A percentile compares a stretch with the other conserved stretches of the same genome.
Conservation (phyloP, 1,140 invertebrate genomes). For the Pseudomyrmex gracilis region DNA sequence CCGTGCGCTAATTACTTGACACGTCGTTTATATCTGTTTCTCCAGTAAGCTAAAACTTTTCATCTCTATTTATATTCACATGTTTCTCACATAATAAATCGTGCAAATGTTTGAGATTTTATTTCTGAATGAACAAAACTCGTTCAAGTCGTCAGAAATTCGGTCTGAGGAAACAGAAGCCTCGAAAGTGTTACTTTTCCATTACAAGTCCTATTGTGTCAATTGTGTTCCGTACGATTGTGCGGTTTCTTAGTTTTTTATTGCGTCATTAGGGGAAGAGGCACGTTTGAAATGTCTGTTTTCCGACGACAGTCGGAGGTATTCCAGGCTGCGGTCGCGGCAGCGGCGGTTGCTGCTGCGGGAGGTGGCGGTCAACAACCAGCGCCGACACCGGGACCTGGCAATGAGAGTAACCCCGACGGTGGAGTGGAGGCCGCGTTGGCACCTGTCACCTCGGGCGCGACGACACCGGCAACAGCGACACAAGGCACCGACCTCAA, state of each 20-base stretch:
- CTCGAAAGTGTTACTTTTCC: background rate
- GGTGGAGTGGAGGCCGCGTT: slow-evolving; percentile 77
- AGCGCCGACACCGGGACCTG: slow-evolving; percentile 73
- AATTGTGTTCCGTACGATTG: background rate
- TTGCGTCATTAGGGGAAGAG: too few relatives aligned
- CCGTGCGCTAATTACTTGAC: slow-evolving; percentile 14
- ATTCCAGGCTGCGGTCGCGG: slow-evolving; percentile 84
- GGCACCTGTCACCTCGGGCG: slow-evolving; percentile 84
- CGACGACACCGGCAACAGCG: slow-evolving; percentile 84
- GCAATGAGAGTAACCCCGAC: slow-evolving; percentile 80
- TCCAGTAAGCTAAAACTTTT: background rate
- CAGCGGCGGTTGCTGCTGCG: slow-evolving; percentile 82
- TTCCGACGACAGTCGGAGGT: slow-evolving; percentile 81
- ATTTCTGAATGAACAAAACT: too few relatives aligned
- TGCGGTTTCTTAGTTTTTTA: background rate
- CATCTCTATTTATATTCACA: background rate
- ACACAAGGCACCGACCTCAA: slow-evolving; percentile 84
- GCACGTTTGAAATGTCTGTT: background rate
- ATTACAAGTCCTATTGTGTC: too few relatives aligned
- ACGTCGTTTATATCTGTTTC: background rate
- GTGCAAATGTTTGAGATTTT: too few relatives aligned
- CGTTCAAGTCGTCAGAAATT: too few relatives aligned
- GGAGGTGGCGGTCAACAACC: slow-evolving; percentile 79
- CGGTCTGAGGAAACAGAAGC: too few relatives aligned
- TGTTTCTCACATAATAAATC: too few relatives aligned